These are phyloP conservation scores for Zophobas morio DNA, from an alignment of 1,140 invertebrate species.

Conservation along the genomic window DNA sequence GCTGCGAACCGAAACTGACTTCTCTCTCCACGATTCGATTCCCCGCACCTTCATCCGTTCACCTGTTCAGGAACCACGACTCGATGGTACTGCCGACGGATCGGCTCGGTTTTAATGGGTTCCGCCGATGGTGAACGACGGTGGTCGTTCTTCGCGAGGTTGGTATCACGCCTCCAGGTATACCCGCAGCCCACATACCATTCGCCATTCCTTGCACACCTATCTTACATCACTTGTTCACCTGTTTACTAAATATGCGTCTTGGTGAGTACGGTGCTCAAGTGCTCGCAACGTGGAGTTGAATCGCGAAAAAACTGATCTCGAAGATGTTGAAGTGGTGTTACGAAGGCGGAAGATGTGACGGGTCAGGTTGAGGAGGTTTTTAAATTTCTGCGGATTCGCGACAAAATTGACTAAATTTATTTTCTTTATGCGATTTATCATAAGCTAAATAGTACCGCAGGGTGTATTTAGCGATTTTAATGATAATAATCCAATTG, in stretches of 20 bases:
- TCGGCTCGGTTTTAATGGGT: neutral
- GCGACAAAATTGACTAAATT: too few relatives aligned
- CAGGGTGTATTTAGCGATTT: too few relatives aligned
- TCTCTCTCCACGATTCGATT: conserved; percentile 48
- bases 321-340: neutral
- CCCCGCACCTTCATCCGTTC: conserved; percentile 54
- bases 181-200: conserved; percentile 44
- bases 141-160: conserved; percentile 3
- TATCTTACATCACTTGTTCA: conserved; percentile 43
- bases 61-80: conserved; percentile 52
- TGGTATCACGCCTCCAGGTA: conserved; percentile 32
- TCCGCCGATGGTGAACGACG: conserved; percentile 26
- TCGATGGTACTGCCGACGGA: neutral
- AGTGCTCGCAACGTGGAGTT: neutral
- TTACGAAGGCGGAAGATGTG: neutral
- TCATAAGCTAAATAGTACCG: too few relatives aligned
- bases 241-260: conserved; percentile 40
- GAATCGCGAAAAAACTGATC: neutral
- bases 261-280: conserved; percentile 5
- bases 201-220: conserved; percentile 38
- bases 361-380: too few relatives aligned
- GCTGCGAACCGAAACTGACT: conserved; percentile 49
- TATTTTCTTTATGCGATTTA: too few relatives aligned
- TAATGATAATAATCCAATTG: too few relatives aligned
- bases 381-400: too few relatives aligned